Percentiles rank a stretch among this genome's conserved stretches.
Evolutionary conservation across 2,888 invertebrate species (phyloP).

Genomic region (Drosophila suboccidentalis): DNA sequence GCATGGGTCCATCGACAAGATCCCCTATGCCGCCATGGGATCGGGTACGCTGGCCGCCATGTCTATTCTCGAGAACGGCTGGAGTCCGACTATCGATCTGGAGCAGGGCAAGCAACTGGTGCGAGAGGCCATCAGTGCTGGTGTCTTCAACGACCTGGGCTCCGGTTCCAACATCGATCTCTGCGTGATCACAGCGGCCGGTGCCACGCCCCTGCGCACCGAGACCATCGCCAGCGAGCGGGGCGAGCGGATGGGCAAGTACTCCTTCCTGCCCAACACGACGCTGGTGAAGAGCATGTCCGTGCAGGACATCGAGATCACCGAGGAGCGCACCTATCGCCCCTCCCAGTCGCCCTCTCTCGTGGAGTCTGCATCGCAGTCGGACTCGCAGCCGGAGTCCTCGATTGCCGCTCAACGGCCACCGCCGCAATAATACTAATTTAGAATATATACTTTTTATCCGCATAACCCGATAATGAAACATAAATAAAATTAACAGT

Average conservation of each 20-base stretch:
- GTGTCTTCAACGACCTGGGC: slow-evolving; percentile 98
- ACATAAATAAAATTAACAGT: background rate
- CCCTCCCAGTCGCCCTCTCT: background rate
- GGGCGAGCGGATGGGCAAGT: slow-evolving; percentile 80
- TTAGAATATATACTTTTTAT: background rate
- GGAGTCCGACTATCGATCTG: slow-evolving; percentile 92
- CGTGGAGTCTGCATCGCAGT: background rate
- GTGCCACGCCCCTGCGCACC: slow-evolving; percentile 93
- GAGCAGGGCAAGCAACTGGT: slow-evolving; percentile 95
- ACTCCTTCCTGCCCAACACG: slow-evolving; percentile 80
- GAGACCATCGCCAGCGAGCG: slow-evolving; percentile 92
- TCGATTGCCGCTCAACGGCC: background rate
- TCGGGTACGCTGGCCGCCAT: slow-evolving; percentile 98
- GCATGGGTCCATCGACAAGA: slow-evolving; percentile 96
- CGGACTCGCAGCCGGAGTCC: background rate
- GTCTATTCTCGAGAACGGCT: slow-evolving; percentile 96
- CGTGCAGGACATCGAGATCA: slow-evolving; percentile 76
- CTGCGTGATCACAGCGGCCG: slow-evolving; percentile 94
- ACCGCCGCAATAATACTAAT: background rate
- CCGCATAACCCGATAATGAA: background rate
- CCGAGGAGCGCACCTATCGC: slow-evolving; percentile 62
- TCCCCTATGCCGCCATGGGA: slow-evolving; percentile 98
- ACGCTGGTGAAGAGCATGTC: slow-evolving; percentile 79
- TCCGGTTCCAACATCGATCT: slow-evolving; percentile 98
- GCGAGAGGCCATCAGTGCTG: slow-evolving; percentile 97